Percentiles rank a stretch among this genome's conserved stretches.
Evolutionary conservation across 2,113 vertebrate genomes (phyloP).

Genomic region (Panthera leo): DNA sequence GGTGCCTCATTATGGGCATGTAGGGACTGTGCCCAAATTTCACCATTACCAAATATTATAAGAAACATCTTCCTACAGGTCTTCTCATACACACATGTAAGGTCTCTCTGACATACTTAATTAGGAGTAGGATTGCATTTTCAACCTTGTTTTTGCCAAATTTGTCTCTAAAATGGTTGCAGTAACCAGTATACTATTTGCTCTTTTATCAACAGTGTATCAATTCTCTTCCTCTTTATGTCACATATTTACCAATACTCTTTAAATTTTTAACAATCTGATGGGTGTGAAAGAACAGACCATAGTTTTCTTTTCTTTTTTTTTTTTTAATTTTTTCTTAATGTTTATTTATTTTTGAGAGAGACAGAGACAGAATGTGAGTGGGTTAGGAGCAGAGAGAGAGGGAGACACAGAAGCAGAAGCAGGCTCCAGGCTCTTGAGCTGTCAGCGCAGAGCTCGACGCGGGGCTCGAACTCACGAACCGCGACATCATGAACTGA

Average conservation of each 20-base stretch:
- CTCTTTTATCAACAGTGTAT: not conserved
- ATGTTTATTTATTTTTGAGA: too few species aligned
- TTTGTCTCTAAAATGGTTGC: not conserved
- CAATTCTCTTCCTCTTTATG: not conserved
- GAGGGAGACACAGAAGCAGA: too few species aligned
- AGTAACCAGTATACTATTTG: not conserved
- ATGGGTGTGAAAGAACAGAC: not conserved
- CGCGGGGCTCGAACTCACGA: too few species aligned
- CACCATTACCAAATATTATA: not conserved
- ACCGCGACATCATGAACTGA: too few species aligned
- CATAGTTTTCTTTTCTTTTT: not conserved
- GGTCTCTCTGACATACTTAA: not conserved
- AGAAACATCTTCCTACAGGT: not conserved
- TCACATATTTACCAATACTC: not conserved
- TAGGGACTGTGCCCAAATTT: not conserved
- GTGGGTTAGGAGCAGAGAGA: too few species aligned
- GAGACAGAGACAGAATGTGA: too few species aligned
- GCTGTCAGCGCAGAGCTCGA: too few species aligned
- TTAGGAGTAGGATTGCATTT: not conserved
- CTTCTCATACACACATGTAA: not conserved
- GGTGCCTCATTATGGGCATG: not conserved
- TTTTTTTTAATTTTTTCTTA: too few species aligned
- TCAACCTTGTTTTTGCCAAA: not conserved
- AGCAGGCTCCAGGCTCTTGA: too few species aligned
- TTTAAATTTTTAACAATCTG: not conserved